Evolutionary conservation across 2,888 invertebrate species (phyloP).

Genomic region (Celastrina argiolus): DNA sequence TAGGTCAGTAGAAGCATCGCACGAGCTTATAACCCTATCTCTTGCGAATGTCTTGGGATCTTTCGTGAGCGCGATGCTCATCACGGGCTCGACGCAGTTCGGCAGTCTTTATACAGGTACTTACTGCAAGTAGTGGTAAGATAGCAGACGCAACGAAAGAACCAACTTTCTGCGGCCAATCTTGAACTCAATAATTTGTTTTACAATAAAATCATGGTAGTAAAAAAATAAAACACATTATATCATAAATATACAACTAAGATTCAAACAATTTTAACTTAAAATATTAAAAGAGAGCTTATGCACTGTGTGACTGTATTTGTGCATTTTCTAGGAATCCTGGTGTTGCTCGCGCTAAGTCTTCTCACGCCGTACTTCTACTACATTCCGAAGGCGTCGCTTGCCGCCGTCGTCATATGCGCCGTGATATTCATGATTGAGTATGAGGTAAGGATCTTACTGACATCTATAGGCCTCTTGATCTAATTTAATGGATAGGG

Average conservation of each 20-base stretch:
- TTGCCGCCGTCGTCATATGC: slow-evolving; percentile 95
- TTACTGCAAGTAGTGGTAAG: neutral
- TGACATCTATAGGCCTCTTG: too few relatives aligned
- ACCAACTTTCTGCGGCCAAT: slow-evolving; percentile 89
- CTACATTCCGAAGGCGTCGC: slow-evolving; percentile 91
- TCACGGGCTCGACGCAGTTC: slow-evolving; percentile 92
- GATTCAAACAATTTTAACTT: too few relatives aligned
- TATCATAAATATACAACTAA: too few relatives aligned
- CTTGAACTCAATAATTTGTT: too few relatives aligned
- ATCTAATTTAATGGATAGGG: too few relatives aligned
- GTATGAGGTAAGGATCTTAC: slow-evolving; percentile 79
- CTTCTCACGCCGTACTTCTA: slow-evolving; percentile 93
- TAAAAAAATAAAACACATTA: too few relatives aligned
- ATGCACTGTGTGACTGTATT: neutral
- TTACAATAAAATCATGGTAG: too few relatives aligned
- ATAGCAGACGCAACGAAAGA: slow-evolving; percentile 94
- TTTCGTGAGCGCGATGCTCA: slow-evolving; percentile 93
- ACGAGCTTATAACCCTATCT: slow-evolving; percentile 92
- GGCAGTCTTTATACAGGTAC: neutral
- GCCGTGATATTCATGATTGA: slow-evolving; percentile 97
- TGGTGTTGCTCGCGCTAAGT: slow-evolving; percentile 90
- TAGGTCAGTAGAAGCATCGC: slow-evolving; percentile 90
- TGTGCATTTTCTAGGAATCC: slow-evolving; percentile 71
- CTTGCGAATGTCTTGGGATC: slow-evolving; percentile 91
- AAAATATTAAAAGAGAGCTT: neutral